These are phyloP conservation scores for Scleropages formosus DNA, from an alignment of 2,797 vertebrate species.

Conservation along the genomic window DNA sequence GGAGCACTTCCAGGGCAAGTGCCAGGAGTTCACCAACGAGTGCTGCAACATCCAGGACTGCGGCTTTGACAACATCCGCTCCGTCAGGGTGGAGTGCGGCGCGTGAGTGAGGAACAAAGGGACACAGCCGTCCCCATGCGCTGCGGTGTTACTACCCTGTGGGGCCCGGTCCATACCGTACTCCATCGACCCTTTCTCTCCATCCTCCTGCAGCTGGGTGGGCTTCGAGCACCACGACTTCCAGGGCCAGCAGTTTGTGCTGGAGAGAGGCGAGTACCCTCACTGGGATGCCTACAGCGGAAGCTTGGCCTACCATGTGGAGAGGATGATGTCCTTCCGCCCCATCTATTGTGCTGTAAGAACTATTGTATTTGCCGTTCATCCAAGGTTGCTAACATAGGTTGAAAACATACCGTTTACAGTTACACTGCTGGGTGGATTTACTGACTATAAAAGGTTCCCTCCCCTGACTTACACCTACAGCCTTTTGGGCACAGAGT, in stretches of 20 bases:
- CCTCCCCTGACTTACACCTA: neutral
- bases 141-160: neutral
- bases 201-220: constrained; percentile 64
- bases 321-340: constrained; percentile 63
- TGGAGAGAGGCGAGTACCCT: constrained; percentile 80
- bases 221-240: constrained; percentile 80
- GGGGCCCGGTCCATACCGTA: neutral
- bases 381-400: too few relatives aligned
- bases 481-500: neutral
- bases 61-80: constrained; percentile 77
- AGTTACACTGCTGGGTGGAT: too few relatives aligned
- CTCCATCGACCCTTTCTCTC: neutral
- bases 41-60: constrained; percentile 78
- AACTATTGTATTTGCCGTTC: constrained; percentile 26
- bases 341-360: constrained; percentile 76
- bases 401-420: too few relatives aligned
- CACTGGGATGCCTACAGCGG: constrained; percentile 79
- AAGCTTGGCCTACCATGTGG: constrained; percentile 62
- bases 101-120: constrained; percentile 54
- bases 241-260: constrained; percentile 80
- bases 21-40: constrained; percentile 74
- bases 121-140: neutral
- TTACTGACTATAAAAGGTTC: too few relatives aligned
- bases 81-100: constrained; percentile 77
- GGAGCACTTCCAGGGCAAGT: constrained; percentile 80